A percentile compares a stretch with the other conserved stretches of the same genome.
Conservation (phyloP, 2,797 vertebrate species). For the Manis javanica region DNA sequence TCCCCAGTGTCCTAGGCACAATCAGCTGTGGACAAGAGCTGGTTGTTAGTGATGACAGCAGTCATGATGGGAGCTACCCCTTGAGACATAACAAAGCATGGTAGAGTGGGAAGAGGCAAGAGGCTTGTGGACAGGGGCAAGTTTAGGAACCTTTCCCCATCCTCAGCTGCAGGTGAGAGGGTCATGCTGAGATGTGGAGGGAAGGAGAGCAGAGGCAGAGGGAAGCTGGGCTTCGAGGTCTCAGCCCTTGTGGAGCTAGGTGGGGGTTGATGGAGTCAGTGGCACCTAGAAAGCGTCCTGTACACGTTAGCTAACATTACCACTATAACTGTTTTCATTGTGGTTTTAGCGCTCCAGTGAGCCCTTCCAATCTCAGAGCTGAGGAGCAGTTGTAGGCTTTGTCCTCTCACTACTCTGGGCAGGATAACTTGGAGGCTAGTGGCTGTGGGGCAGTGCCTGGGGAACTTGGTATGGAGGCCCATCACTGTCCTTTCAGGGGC, state of each 20-base stretch:
- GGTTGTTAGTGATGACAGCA: background rate
- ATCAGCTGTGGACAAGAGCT: background rate
- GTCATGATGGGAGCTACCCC: background rate
- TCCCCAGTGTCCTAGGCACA: background rate
- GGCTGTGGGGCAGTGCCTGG: background rate
- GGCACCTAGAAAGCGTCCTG: background rate
- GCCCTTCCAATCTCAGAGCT: background rate
- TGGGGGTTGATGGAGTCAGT: background rate
- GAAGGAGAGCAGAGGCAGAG: background rate
- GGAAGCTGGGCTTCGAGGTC: background rate
- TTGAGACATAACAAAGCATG: background rate
- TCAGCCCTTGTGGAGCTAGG: background rate
- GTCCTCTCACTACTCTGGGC: background rate
- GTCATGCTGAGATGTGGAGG: background rate
- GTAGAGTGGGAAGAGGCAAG: background rate
- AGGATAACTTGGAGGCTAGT: background rate
- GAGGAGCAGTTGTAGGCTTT: background rate
- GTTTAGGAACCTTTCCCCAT: background rate
- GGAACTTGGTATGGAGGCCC: background rate
- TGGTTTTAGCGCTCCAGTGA: background rate
- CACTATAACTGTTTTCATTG: background rate
- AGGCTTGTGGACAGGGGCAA: background rate
- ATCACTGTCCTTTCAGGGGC: background rate
- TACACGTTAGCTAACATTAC: background rate
- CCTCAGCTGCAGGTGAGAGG: background rate